phyloP scores from a whole-genome alignment of 2,113 vertebrate species.

The Microtus montanus region DNA sequence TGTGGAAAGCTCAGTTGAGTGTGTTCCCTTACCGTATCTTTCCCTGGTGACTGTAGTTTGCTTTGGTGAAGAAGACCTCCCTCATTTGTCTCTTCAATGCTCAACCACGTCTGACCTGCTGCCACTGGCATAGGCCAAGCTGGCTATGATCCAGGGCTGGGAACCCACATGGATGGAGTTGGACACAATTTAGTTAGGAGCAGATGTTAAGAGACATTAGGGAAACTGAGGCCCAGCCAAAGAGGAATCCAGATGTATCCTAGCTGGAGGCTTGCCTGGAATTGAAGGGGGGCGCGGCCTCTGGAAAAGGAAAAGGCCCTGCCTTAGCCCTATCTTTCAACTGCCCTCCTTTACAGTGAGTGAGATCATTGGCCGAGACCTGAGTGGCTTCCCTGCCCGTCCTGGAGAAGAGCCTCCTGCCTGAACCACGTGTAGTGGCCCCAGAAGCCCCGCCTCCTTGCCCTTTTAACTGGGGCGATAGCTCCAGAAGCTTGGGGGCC shows the following conservation, averaged over 20 bases:
- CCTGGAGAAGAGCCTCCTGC: constrained; percentile 77
- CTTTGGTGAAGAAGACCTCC: background rate
- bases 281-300: background rate
- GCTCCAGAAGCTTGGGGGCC: constrained; percentile 56
- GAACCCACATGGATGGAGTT: background rate
- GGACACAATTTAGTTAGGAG: constrained; percentile 26
- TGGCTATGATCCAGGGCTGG: background rate
- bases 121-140: background rate
- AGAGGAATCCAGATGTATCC: background rate
- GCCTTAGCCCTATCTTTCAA: constrained; percentile 26
- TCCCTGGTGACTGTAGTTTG: background rate
- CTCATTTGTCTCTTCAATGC: background rate
- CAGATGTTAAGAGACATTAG: background rate
- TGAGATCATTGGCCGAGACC: constrained; percentile 84
- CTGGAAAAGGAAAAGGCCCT: constrained; percentile 14
- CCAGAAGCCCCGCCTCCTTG: background rate
- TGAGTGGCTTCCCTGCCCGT: constrained; percentile 79
- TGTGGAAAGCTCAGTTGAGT: background rate
- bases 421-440: constrained; percentile 46
- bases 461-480: constrained; percentile 12
- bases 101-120: background rate
- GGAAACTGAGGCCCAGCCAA: constrained; percentile 46
- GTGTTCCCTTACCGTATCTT: background rate
- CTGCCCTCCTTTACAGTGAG: constrained; percentile 76
- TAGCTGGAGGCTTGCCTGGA: constrained; percentile 39